Evolutionary conservation across 2,113 vertebrate species (phyloP).

Genomic region (Brachyistius frenatus): DNA sequence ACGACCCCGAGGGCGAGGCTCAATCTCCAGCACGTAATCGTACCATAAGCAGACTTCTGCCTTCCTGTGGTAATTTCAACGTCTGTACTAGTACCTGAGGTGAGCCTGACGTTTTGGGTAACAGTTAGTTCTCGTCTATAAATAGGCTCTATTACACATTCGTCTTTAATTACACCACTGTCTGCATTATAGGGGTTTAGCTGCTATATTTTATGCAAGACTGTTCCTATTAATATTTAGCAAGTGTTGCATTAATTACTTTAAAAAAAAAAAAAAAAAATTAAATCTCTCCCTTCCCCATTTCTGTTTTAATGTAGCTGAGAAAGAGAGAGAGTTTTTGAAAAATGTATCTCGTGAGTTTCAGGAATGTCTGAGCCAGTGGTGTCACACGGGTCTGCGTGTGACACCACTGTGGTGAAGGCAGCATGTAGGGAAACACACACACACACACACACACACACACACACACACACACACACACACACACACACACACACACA

Average conservation of each 20-base stretch:
- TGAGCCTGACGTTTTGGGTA: slow-evolving; percentile 84
- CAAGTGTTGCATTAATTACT: slow-evolving; percentile 99
- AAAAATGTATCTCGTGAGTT: slow-evolving; percentile 95
- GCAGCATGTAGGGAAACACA: slow-evolving; percentile 3
- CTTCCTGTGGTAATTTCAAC: slow-evolving; percentile 27
- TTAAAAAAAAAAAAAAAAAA: slow-evolving; percentile 96
- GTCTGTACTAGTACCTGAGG: slow-evolving; percentile 46
- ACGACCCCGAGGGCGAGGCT: slow-evolving; percentile 69
- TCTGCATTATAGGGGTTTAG: slow-evolving; percentile 95
- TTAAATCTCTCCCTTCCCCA: slow-evolving; percentile 91
- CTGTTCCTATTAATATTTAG: slow-evolving; percentile 99
- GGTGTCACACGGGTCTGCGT: slow-evolving; percentile 86
- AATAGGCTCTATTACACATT: slow-evolving; percentile 93
- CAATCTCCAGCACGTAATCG: slow-evolving; percentile 34
- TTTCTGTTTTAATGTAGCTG: slow-evolving; percentile 92
- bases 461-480: slow-evolving; percentile 33
- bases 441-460: slow-evolving; percentile 25
- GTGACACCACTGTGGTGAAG: not conserved
- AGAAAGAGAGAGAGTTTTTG: slow-evolving; percentile 88
- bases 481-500: slow-evolving; percentile 33
- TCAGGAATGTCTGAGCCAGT: slow-evolving; percentile 91
- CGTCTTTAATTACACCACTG: slow-evolving; percentile 93
- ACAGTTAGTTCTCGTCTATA: slow-evolving; percentile 81
- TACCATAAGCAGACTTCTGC: slow-evolving; percentile 29
- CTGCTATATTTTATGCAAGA: slow-evolving; percentile 98